Evolutionary conservation across 2,888 invertebrate species (phyloP).

Genomic region (Notodromas monacha): DNA sequence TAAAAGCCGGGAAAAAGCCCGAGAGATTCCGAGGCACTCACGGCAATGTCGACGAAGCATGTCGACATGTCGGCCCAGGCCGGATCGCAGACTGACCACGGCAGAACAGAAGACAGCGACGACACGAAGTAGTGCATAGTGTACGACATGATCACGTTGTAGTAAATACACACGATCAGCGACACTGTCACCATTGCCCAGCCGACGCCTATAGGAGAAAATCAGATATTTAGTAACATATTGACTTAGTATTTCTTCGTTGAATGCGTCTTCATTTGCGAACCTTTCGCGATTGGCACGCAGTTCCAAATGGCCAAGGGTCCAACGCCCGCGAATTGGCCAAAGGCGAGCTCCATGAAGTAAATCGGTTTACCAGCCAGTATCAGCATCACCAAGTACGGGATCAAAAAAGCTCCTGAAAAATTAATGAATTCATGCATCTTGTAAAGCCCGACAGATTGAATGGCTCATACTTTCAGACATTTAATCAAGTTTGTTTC

Average conservation of each 20-base stretch:
- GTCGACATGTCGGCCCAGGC: constrained; percentile 9
- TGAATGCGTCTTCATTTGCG: too few species aligned
- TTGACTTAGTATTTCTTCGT: too few species aligned
- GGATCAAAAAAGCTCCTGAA: neutral
- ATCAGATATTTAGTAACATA: too few species aligned
- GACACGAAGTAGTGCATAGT: constrained; percentile 9
- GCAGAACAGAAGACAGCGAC: constrained; percentile 9
- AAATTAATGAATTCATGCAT: too few species aligned
- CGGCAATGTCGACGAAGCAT: constrained; percentile 9
- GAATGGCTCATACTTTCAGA: too few species aligned
- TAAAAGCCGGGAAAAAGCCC: too few species aligned
- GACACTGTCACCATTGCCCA: constrained; percentile 9
- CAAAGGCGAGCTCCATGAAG: constrained; percentile 38
- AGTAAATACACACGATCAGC: constrained; percentile 9
- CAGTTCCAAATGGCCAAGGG: constrained; percentile 46
- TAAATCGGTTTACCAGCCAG: constrained; percentile 43
- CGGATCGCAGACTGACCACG: constrained; percentile 9
- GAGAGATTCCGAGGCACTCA: too few species aligned
- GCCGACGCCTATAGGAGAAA: neutral
- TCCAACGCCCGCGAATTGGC: constrained; percentile 41
- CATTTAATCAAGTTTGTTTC: too few species aligned
- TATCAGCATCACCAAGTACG: neutral
- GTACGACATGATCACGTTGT: constrained; percentile 10
- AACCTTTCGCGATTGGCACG: constrained; percentile 15
- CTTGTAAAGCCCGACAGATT: too few species aligned